These are phyloP conservation scores for Steinernema feltiae DNA, from an alignment of 1,140 invertebrate genomes.

Conservation along the genomic window DNA sequence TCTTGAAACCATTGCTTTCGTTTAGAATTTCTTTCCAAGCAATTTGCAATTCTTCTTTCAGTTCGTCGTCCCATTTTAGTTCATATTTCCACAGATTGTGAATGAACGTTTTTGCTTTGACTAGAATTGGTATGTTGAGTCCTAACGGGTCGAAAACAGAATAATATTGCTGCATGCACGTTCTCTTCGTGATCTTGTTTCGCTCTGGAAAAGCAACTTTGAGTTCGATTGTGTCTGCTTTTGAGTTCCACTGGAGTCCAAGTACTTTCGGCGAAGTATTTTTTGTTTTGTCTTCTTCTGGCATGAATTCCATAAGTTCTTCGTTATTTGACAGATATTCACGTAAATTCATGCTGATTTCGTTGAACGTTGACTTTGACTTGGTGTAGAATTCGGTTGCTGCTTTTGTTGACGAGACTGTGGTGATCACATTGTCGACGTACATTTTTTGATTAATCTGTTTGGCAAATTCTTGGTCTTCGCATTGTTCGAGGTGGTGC, in stretches of 20 bases:
- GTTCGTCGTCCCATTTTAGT: constrained; percentile 12
- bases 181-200: constrained; percentile 18
- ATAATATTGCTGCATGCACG: neutral
- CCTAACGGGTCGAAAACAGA: constrained; percentile 25
- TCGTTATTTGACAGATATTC: constrained; percentile 17
- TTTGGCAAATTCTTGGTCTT: neutral
- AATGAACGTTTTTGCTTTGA: constrained; percentile 15
- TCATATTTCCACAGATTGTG: constrained; percentile 21
- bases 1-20: neutral
- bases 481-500: constrained; percentile 15
- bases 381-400: neutral
- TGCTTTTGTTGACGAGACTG: neutral
- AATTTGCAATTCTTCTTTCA: neutral
- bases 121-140: constrained; percentile 10
- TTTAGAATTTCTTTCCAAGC: constrained; percentile 20
- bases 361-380: constrained; percentile 11
- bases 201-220: neutral
- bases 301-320: neutral
- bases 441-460: constrained; percentile 26
- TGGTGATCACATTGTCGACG: constrained; percentile 29
- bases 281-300: constrained; percentile 13
- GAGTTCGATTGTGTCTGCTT: constrained; percentile 11
- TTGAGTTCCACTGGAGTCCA: constrained; percentile 15
- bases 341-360: constrained; percentile 24
- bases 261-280: constrained; percentile 17